Conservation (phyloP, 2,113 vertebrate genomes). For the Xiphophorus couchianus region DNA sequence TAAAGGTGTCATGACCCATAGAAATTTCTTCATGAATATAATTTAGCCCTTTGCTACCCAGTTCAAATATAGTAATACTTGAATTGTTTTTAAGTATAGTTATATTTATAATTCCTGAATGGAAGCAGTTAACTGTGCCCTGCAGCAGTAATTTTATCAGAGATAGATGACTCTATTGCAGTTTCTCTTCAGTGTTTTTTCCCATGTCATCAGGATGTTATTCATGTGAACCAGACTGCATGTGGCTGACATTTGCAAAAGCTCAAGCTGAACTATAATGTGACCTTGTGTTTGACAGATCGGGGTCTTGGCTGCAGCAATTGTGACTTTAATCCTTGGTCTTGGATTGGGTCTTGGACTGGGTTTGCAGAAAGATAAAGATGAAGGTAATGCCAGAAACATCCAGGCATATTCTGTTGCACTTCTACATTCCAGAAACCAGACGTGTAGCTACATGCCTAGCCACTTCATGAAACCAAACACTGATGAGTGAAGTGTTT, state of each 20-base stretch:
- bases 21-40: no score
- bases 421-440: neutral
- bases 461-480: neutral
- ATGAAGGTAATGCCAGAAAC: slow-evolving; percentile 50
- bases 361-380: slow-evolving; percentile 63
- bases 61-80: no score
- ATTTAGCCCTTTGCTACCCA: no score
- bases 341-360: slow-evolving; percentile 76
- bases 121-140: neutral
- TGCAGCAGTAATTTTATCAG: neutral
- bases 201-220: no score
- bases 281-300: slow-evolving; percentile 53
- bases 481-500: neutral
- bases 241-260: neutral
- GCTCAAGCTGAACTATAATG: neutral
- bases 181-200: no score
- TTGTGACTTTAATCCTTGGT: slow-evolving; percentile 71
- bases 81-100: no score
- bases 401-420: neutral
- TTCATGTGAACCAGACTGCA: no score
- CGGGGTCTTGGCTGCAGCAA: slow-evolving; percentile 40
- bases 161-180: no score
- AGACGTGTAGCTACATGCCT: neutral
- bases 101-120: no score
- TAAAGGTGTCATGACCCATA: no score